These are phyloP conservation scores for Chaenodraco wilsoni DNA, from an alignment of 2,797 vertebrate species.

Conservation along the genomic window DNA sequence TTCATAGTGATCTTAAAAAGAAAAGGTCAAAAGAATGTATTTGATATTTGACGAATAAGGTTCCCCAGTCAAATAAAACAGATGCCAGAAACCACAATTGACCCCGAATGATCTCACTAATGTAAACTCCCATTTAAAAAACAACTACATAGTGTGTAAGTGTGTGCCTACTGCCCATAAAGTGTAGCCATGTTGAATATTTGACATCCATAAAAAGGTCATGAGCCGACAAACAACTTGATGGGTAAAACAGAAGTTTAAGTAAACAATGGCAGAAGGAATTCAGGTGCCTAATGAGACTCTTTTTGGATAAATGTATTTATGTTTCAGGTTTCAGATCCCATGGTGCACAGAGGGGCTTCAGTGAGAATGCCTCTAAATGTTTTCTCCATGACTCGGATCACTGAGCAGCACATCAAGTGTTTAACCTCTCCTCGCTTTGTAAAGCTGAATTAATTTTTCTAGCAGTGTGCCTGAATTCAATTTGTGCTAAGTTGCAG, in stretches of 20 bases:
- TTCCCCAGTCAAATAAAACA: not conserved
- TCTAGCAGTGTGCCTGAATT: constrained; percentile 79
- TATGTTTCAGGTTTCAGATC: constrained; percentile 69
- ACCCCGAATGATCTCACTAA: not conserved
- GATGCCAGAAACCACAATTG: not conserved
- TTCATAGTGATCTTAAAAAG: not conserved
- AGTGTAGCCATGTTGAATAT: not conserved
- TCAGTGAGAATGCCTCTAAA: constrained; percentile 77
- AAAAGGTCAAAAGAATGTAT: not conserved
- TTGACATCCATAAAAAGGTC: constrained; percentile 11
- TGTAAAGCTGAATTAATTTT: constrained; percentile 87
- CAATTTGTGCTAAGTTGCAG: constrained; percentile 83
- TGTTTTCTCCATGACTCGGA: constrained; percentile 85
- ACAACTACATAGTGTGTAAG: not conserved
- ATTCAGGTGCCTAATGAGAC: constrained; percentile 60
- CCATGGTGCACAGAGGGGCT: constrained; percentile 47
- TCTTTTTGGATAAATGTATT: constrained; percentile 73
- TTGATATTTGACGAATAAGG: not conserved
- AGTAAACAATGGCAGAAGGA: constrained; percentile 36
- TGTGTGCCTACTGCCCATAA: not conserved
- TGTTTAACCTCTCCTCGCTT: constrained; percentile 85
- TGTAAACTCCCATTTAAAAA: not conserved
- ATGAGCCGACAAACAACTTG: constrained; percentile 35
- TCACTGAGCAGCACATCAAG: constrained; percentile 85
- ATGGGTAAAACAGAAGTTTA: not conserved